Evolutionary conservation across 2,113 vertebrate genomes (phyloP).

Genomic region (Felis catus): DNA sequence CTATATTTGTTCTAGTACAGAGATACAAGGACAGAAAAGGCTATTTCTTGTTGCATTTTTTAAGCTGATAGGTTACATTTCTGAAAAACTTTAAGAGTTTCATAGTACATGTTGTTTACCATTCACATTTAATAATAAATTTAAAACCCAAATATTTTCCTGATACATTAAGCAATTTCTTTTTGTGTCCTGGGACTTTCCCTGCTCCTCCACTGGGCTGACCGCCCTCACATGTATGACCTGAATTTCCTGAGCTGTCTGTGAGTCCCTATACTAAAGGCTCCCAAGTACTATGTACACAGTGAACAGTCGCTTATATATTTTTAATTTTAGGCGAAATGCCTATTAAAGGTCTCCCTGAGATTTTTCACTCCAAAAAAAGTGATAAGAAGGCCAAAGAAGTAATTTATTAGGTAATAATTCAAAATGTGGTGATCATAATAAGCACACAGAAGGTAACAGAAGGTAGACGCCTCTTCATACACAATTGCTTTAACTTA

Average conservation of each 20-base stretch:
- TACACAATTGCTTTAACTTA: background rate
- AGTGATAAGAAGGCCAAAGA: background rate
- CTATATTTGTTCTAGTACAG: background rate
- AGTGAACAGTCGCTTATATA: background rate
- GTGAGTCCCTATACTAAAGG: background rate
- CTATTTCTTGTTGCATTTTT: background rate
- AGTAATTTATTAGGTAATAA: background rate
- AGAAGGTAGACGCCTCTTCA: background rate
- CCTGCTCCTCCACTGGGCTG: background rate
- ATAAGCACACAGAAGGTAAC: background rate
- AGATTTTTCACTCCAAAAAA: conserved; percentile 8
- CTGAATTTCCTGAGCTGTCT: conserved; percentile 38
- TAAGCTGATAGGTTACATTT: background rate
- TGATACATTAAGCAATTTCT: conserved; percentile 37
- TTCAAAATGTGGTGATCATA: background rate
- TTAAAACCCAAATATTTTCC: background rate
- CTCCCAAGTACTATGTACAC: background rate
- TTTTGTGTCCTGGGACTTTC: background rate
- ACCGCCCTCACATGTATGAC: background rate
- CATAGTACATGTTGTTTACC: conserved; percentile 36
- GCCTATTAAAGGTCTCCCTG: background rate
- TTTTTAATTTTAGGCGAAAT: background rate
- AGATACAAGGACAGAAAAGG: background rate
- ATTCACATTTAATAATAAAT: conserved; percentile 1
- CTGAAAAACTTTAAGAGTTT: background rate